These are phyloP conservation scores for Muschampia plurimacula DNA, from an alignment of 2,888 invertebrate genomes.

Conservation along the genomic window DNA sequence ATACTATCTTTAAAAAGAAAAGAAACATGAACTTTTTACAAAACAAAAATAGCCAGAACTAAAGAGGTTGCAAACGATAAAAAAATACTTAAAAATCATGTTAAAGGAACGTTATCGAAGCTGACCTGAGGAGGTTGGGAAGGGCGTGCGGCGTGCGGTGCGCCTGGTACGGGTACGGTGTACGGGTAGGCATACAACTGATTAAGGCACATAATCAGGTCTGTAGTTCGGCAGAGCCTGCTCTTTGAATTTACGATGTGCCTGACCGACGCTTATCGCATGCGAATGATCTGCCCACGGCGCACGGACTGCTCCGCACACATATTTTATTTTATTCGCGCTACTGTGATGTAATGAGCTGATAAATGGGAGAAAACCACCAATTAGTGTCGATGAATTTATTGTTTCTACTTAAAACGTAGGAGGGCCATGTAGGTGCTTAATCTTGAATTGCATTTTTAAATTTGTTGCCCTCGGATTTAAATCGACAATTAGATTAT, in stretches of 20 bases:
- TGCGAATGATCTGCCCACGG: conserved; percentile 85
- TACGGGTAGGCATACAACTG: conserved; percentile 67
- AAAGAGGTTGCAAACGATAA: not conserved
- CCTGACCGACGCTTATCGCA: conserved; percentile 85
- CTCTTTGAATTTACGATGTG: conserved; percentile 85
- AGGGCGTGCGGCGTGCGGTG: conserved; percentile 29
- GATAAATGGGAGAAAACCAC: conserved; percentile 86
- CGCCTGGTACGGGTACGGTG: conserved; percentile 46
- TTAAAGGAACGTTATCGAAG: conserved; percentile 3
- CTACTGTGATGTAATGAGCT: conserved; percentile 86
- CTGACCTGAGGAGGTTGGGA: not conserved
- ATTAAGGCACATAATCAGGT: conserved; percentile 83
- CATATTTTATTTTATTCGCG: conserved; percentile 86
- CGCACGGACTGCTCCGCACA: conserved; percentile 78
- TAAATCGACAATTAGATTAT: conserved; percentile 71
- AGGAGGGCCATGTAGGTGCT: conserved; percentile 78
- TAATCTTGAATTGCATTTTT: conserved; percentile 81
- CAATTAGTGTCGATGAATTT: conserved; percentile 86
- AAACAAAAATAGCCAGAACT: too few species aligned
- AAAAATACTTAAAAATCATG: conserved; percentile 2
- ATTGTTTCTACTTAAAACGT: conserved; percentile 86
- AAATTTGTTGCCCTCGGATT: conserved; percentile 68
- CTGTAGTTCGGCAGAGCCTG: conserved; percentile 82
- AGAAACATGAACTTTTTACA: too few species aligned
- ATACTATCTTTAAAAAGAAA: too few species aligned